Evolutionary conservation across 2,888 invertebrate genomes (phyloP).

Genomic region (Mamestra brassicae): DNA sequence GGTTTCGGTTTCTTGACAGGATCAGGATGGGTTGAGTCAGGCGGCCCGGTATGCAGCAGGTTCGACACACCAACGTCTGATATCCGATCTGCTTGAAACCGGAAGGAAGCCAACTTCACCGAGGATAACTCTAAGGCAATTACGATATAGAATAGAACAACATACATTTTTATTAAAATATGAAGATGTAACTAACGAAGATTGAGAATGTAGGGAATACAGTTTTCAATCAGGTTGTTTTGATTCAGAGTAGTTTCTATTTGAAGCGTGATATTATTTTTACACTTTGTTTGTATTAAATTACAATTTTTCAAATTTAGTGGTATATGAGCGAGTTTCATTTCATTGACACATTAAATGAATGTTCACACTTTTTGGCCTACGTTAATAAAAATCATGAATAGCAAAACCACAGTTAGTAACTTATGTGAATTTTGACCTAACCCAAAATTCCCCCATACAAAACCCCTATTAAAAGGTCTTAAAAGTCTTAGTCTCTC

Average conservation of each 20-base stretch:
- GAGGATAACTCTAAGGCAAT: slow-evolving; percentile 5
- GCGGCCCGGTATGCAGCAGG: not conserved
- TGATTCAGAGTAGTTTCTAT: slow-evolving; percentile 27
- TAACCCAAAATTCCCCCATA: too few species aligned
- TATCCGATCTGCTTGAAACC: not conserved
- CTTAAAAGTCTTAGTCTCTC: too few species aligned
- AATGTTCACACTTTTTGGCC: not conserved
- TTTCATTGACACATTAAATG: not conserved
- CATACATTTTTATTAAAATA: slow-evolving; percentile 33
- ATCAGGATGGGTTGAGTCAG: not conserved
- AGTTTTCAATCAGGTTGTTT: slow-evolving; percentile 26
- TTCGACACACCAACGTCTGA: not conserved
- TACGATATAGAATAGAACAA: slow-evolving; percentile 22
- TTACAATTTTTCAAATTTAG: not conserved
- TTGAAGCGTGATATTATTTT: slow-evolving; percentile 11
- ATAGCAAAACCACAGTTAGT: not conserved
- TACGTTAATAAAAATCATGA: not conserved
- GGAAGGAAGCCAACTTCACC: slow-evolving; percentile 22
- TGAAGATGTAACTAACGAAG: slow-evolving; percentile 6
- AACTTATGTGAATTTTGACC: too few species aligned
- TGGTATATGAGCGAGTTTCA: not conserved
- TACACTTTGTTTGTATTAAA: not conserved
- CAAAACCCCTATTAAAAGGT: too few species aligned
- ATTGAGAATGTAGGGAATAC: not conserved
- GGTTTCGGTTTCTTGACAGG: not conserved